A percentile compares a stretch with the other conserved stretches of the same genome.
Evolutionary conservation across 2,113 vertebrate species (phyloP).

Genomic region (Acrocephalus arundinaceus): DNA sequence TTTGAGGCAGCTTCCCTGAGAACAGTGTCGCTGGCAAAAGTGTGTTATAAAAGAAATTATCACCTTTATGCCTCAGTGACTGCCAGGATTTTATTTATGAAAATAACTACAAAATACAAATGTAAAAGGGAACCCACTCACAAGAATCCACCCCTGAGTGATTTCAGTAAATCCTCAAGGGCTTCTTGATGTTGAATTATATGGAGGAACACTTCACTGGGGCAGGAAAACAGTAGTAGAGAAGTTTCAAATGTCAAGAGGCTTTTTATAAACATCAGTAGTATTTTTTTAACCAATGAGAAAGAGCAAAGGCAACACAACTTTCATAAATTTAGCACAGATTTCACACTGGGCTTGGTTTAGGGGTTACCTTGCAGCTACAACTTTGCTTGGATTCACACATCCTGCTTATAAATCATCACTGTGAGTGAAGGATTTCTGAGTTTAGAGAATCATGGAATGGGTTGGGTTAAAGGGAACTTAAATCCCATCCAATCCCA

Average conservation of each 20-base stretch:
- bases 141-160: background rate
- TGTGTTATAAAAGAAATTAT: background rate
- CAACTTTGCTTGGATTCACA: background rate
- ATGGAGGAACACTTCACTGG: background rate
- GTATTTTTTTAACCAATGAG: background rate
- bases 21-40: accelerated
- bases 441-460: background rate
- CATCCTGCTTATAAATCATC: background rate
- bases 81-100: background rate
- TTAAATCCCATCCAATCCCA: accelerated
- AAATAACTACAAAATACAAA: background rate
- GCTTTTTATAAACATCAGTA: background rate
- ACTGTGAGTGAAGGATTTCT: background rate
- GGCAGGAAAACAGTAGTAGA: conserved; percentile 15
- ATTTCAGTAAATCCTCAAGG: background rate
- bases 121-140: background rate
- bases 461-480: background rate
- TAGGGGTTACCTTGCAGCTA: background rate
- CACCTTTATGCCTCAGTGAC: background rate
- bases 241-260: conserved; percentile 5
- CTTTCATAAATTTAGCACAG: background rate
- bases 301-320: background rate
- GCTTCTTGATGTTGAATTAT: background rate
- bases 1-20: background rate
- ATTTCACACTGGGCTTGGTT: background rate